Percentiles rank a stretch among this genome's conserved stretches.
These are phyloP conservation scores for Nothobranchius kuhntae DNA, from an alignment of 2,113 vertebrate species.

Conservation along the genomic window DNA sequence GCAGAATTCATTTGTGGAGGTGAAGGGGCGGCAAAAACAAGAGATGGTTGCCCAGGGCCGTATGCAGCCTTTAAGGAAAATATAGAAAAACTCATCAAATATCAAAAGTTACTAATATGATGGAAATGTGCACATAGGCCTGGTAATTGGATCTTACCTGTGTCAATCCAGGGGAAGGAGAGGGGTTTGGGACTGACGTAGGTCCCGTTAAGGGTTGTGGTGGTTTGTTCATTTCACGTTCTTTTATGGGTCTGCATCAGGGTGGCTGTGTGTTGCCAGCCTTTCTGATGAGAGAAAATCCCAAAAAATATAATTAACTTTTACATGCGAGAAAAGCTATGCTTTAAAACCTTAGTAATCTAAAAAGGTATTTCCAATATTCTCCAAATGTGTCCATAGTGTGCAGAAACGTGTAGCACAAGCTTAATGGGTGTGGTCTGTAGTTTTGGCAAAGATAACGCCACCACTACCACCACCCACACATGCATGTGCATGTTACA, in stretches of 20 bases:
- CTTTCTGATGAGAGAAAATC: slow-evolving; percentile 47
- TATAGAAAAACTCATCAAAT: neutral
- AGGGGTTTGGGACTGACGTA: slow-evolving; percentile 89
- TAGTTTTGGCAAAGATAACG: slow-evolving; percentile 59
- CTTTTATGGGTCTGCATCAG: slow-evolving; percentile 94
- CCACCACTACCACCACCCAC: slow-evolving; percentile 22
- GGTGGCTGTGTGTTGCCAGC: slow-evolving; percentile 83
- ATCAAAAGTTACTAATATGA: neutral
- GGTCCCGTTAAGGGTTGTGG: slow-evolving; percentile 97
- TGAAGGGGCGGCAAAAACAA: slow-evolving; percentile 88
- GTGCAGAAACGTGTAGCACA: slow-evolving; percentile 28
- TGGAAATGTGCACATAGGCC: neutral
- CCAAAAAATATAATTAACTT: neutral
- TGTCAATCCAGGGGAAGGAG: slow-evolving; percentile 95
- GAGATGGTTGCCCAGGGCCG: slow-evolving; percentile 90
- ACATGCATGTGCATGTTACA: neutral
- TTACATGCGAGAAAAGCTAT: neutral
- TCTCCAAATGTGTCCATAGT: neutral
- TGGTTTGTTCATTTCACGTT: slow-evolving; percentile 99
- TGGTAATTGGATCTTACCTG: slow-evolving; percentile 81
- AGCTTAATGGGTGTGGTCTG: slow-evolving; percentile 66
- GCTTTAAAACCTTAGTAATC: neutral
- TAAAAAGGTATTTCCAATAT: neutral
- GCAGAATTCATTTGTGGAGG: slow-evolving; percentile 97
- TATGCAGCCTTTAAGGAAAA: slow-evolving; percentile 82